Percentiles rank a stretch among this genome's conserved stretches.
Evolutionary conservation across 2,113 vertebrate species (phyloP).

Genomic region (Oostethus manadensis): DNA sequence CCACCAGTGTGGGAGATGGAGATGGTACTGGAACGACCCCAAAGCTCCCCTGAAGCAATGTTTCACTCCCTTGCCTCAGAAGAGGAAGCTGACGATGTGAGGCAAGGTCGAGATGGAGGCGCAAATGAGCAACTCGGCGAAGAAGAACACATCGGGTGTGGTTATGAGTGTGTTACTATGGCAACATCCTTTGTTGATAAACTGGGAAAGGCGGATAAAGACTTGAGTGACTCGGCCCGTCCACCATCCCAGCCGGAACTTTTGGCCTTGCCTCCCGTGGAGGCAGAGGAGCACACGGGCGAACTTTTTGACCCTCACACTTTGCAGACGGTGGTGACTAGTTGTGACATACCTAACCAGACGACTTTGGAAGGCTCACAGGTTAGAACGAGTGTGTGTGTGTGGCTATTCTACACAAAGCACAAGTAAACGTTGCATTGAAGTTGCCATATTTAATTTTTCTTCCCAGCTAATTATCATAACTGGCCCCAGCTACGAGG

Average conservation of each 20-base stretch:
- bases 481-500: slow-evolving; percentile 80
- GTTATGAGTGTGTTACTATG: slow-evolving; percentile 56
- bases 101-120: slow-evolving; percentile 12
- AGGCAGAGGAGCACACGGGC: slow-evolving; percentile 51
- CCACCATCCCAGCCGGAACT: slow-evolving; percentile 24
- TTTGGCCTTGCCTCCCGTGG: slow-evolving; percentile 34
- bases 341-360: slow-evolving; percentile 74
- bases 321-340: slow-evolving; percentile 74
- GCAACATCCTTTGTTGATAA: slow-evolving; percentile 39
- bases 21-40: slow-evolving; percentile 47
- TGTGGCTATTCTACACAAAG: neutral
- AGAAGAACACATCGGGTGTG: slow-evolving; percentile 16
- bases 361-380: slow-evolving; percentile 76
- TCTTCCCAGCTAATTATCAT: slow-evolving; percentile 81
- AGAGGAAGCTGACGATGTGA: slow-evolving; percentile 37
- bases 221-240: slow-evolving; percentile 5
- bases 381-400: slow-evolving; percentile 47
- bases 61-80: slow-evolving; percentile 29
- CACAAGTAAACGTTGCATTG: neutral
- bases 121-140: slow-evolving; percentile 12
- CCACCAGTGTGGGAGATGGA: slow-evolving; percentile 66
- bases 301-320: slow-evolving; percentile 74
- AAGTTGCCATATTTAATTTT: neutral
- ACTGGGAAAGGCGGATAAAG: slow-evolving; percentile 30
- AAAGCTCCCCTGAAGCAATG: slow-evolving; percentile 15